Evolutionary conservation across 1,140 invertebrate genomes (phyloP).

Genomic region (Trachymyrmex septentrionalis): DNA sequence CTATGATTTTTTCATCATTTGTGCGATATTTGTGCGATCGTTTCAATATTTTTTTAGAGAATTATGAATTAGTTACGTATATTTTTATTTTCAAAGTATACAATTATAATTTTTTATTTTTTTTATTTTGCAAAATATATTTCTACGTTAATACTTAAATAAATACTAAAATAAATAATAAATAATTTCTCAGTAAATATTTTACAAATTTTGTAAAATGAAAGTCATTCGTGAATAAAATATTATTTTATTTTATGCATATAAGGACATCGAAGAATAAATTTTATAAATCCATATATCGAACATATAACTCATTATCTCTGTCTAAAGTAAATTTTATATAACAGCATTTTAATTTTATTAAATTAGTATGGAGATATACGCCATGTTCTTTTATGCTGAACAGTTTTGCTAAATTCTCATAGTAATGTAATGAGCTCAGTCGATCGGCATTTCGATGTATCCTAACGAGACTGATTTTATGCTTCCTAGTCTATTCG

Average conservation of each 20-base stretch:
- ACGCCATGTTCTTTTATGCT: slow-evolving; percentile 36
- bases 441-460: slow-evolving; percentile 73
- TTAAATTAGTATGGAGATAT: slow-evolving; percentile 69
- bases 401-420: slow-evolving; percentile 49
- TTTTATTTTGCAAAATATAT: not conserved
- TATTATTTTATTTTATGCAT: not conserved
- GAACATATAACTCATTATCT: not conserved
- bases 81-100: not conserved
- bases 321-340: not conserved
- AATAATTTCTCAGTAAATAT: not conserved
- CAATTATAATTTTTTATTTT: not conserved
- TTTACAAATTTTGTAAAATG: not conserved
- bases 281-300: not conserved
- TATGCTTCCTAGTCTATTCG: slow-evolving; percentile 70
- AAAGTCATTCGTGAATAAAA: not conserved
- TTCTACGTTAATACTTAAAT: not conserved
- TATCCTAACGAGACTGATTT: slow-evolving; percentile 78
- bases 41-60: not conserved
- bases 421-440: slow-evolving; percentile 73
- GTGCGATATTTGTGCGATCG: not conserved
- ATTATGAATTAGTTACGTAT: not conserved
- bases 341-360: slow-evolving; percentile 35
- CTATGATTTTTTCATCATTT: slow-evolving; percentile 55
- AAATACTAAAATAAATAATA: not conserved
- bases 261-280: not conserved